Base-by-base conservation (phyloP, 1,140 invertebrate genomes). In the Theocolax elegans region DNA sequence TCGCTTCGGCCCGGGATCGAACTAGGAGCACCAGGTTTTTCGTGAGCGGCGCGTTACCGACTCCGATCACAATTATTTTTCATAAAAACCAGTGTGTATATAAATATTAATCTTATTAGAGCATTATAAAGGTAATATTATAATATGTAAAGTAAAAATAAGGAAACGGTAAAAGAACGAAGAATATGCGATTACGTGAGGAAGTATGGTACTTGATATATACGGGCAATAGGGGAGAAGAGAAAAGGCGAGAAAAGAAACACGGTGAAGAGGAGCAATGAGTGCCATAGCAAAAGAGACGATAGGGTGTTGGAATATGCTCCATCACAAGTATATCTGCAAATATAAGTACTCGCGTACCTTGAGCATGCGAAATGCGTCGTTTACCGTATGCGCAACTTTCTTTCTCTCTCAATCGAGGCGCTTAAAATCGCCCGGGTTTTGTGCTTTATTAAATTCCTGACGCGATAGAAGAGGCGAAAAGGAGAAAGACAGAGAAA, bases 391-490 rank as follows among this genome's bases (percentile, higher is more conserved):
- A 59, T 23, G 15, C 40, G 6, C 23, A 9, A 21, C 9, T 31
- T 12, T 23, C 13, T 42, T 25, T 62, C 71, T 72, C 56, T 68
- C 58, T 68, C 71, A 54, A n/a, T n/a, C n/a, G n/a, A 62, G 73
- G 53, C 58, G 62, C 70, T 71, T 71, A 69, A 64, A 46, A 59
- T 68, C 63, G 64, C 42, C 68, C 54, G 65, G 51, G 62, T 72
- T 70, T 71, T 71, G 60, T 77, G 76, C 82, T 84, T 86, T 85
- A 86, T 85, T 86, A 86, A 85, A 86, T 86, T 86, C 83, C 83
- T 85, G 79, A 82, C 82, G 82, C 80, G 76, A 80, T 74, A 77
- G 69, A 75, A 77, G 71, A 75, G 58, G 64, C 71, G 76, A 46
- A 42, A 49, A 75, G 58, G 64, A 72, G 76, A 46, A 42, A 49